Evolutionary conservation across 2,888 invertebrate species (phyloP), one percentile per base, ranked within the genome.

Genomic region (Eucera pruinosa): DNA sequence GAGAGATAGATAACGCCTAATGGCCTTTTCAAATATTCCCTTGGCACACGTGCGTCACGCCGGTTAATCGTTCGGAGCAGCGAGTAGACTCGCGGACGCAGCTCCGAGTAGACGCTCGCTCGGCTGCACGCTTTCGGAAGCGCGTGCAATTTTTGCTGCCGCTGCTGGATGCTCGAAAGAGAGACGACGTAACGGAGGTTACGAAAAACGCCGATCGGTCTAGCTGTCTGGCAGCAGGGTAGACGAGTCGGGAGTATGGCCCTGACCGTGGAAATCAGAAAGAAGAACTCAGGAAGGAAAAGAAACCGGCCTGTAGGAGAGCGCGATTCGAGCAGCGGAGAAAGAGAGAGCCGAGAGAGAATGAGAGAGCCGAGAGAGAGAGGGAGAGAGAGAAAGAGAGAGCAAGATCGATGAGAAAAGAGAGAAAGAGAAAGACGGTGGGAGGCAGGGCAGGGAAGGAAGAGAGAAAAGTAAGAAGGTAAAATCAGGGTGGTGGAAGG

Each of bases 211-310:
- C n/a, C 36, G 54, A 45, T 61, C 74, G 64, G 70, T 69, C 64
- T 72, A 73, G 58, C 66, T 66, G 78, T 61, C 69, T 64, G 73
- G 62, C 27, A 41, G 50, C 43, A 18, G 20, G 54, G 61, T 64
- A 71, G 82, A 70, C 67, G 58, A 60, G 43, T 36, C 55, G 45
- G 36, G 68, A 60, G 66, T 60, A 58, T 41, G 70, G 61, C 70
- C 66, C 78, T 72, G 73, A 72, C 72, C 86, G 77, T 84, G 84
- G 84, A 85, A 80, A 86, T 68, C 54, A 57, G 80, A 70, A 73
- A 78, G 77, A 80, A 80, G 74, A 76, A 71, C 52, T 64, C 61
- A 43, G 67, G 71, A 78, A 78, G 81, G 78, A 77, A 73, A 81
- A 72, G 73, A 78, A 74, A 67, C 48, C 65, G 58, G 57, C 60